Evolutionary conservation across 2,888 invertebrate genomes (phyloP).

Genomic region (Chaetogeoica ovagalla): DNA sequence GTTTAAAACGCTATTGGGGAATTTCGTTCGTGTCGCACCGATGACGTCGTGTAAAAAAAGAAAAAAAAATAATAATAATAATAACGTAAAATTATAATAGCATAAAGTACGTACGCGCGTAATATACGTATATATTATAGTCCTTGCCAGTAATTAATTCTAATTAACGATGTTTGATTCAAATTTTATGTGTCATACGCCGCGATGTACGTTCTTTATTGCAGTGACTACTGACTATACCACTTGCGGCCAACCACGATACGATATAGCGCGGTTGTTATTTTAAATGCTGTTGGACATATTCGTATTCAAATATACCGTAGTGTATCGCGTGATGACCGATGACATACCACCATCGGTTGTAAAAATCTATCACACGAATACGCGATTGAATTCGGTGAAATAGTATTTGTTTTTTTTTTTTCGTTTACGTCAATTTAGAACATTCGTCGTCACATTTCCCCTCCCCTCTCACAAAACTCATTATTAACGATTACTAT

Average conservation of each 20-base stretch:
- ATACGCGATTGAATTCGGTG: too few relatives aligned
- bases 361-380: too few relatives aligned
- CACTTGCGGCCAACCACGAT: background rate
- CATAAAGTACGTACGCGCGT: background rate
- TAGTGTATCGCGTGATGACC: too few relatives aligned
- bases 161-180: slow-evolving; percentile 36
- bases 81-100: background rate
- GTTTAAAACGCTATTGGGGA: too few relatives aligned
- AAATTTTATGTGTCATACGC: slow-evolving; percentile 6
- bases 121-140: background rate
- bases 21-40: too few relatives aligned
- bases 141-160: slow-evolving; percentile 27
- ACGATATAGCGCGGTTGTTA: too few relatives aligned
- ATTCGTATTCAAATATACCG: background rate
- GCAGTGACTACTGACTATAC: background rate
- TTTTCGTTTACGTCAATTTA: too few relatives aligned
- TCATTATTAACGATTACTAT: too few relatives aligned
- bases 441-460: too few relatives aligned
- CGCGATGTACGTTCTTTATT: background rate
- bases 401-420: too few relatives aligned
- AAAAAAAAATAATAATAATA: background rate
- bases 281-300: background rate
- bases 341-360: too few relatives aligned
- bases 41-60: background rate
- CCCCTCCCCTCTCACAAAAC: too few relatives aligned